Base-by-base conservation (phyloP, 2,888 invertebrate species). In the Notodonta ziczac region DNA sequence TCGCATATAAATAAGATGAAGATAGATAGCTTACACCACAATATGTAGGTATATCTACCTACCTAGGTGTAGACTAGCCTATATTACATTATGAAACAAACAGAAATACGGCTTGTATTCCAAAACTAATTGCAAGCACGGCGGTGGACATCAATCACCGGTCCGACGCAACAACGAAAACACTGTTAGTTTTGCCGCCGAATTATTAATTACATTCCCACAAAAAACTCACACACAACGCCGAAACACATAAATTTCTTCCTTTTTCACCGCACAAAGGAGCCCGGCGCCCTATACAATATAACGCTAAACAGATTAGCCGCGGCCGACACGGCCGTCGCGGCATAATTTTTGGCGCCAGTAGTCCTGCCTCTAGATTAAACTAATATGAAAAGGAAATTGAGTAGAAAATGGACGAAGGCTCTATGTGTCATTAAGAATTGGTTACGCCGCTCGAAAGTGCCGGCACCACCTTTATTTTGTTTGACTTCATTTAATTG, bases 131-230 rank as follows among this genome's bases (percentile, higher is more conserved):
- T 84, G 86, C 79, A 70, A 74, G 79, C 69, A 77, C 76, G 75
- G 68, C 77, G 67, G 69, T 76, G 76, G 68, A 78, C 91, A 93
- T 93, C 91, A 91, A 93, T 93, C 93, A 93, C 83, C 56, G 69
- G 66, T 76, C 76, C 78, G 87, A 85, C 85, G 84, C 81, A 82
- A 87, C 87, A 90, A 91, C 92, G 87, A 93, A 92, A 93, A 93
- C 94, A 94, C 93, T 94, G 94, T 94, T 94, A 94, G 94, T 94
- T 94, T 94, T 94, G 93, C 94, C 94, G 94, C 94, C 91, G 92
- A 93, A 93, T 93, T 94, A 94, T 94, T 94, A 94, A 94, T 94
- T 93, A 94, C 93, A 91, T 92, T 91, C 90, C 74, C 79, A 92
- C 90, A 93, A 93, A 93, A 93, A 93, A 93, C 90, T 85, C 83